phyloP scores from a whole-genome alignment of 2,888 invertebrate species.

The Mesoligia furuncula region DNA sequence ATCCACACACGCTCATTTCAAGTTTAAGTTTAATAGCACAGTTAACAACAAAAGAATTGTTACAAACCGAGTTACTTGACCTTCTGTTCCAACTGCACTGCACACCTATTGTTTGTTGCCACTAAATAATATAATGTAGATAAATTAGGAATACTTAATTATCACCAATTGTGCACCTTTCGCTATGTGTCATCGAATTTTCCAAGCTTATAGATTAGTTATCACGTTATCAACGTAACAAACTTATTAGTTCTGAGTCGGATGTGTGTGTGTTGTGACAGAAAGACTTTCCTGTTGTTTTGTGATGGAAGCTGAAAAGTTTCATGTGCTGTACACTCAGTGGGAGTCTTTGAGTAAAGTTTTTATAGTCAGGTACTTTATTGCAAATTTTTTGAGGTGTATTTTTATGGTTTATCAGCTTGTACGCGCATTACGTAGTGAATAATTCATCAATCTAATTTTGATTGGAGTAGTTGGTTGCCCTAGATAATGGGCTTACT shows the following conservation, averaged over 20 bases:
- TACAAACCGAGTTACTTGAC: slow-evolving; percentile 25
- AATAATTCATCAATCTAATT: slow-evolving; percentile 15
- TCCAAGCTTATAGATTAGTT: slow-evolving; percentile 57
- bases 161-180: slow-evolving; percentile 26
- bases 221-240: slow-evolving; percentile 46
- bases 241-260: slow-evolving; percentile 35
- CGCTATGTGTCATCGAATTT: slow-evolving; percentile 41
- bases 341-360: slow-evolving; percentile 71
- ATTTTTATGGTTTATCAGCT: slow-evolving; percentile 4
- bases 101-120: slow-evolving; percentile 41
- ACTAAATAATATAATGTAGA: slow-evolving; percentile 42
- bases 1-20: slow-evolving; percentile 38
- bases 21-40: slow-evolving; percentile 45
- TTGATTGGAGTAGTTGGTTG: slow-evolving; percentile 20
- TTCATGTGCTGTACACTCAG: slow-evolving; percentile 74
- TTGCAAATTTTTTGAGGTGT: background rate
- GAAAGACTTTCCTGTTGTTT: slow-evolving; percentile 10
- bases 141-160: slow-evolving; percentile 36
- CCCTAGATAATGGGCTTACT: slow-evolving; percentile 16
- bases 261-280: slow-evolving; percentile 47
- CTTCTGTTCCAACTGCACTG: slow-evolving; percentile 45
- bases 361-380: slow-evolving; percentile 68
- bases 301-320: slow-evolving; percentile 65
- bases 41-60: slow-evolving; percentile 56
- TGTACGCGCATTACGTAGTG: background rate